Evolutionary conservation across 2,113 vertebrate species (phyloP).

Genomic region (Ondatra zibethicus): DNA sequence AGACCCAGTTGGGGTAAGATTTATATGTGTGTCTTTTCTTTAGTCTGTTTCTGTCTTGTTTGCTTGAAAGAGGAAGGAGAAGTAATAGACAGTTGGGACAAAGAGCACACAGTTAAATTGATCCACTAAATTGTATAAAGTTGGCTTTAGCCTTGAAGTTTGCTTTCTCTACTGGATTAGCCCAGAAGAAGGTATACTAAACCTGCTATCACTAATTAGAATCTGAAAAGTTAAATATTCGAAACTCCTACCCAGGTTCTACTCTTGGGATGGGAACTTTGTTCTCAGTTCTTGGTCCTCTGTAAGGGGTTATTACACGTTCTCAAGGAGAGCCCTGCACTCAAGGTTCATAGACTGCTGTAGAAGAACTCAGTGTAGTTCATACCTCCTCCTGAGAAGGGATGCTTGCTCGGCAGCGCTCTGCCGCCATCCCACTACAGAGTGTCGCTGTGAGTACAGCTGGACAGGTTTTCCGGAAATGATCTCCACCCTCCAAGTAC

Average conservation of each 20-base stretch:
- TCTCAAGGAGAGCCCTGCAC: neutral
- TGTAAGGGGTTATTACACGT: accelerated
- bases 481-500: neutral
- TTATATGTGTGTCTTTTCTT: neutral
- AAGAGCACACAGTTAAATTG: neutral
- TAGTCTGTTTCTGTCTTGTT: neutral
- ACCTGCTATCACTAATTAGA: neutral
- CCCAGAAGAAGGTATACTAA: neutral
- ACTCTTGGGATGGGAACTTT: neutral
- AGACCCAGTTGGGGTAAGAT: slow-evolving; percentile 81
- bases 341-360: neutral
- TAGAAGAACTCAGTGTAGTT: neutral
- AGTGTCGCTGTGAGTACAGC: neutral
- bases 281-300: neutral
- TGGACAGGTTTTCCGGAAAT: neutral
- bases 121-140: neutral
- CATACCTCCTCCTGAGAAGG: neutral
- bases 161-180: neutral
- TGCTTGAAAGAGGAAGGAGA: neutral
- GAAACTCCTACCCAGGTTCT: neutral
- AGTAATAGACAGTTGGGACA: neutral
- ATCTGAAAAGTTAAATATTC: slow-evolving; percentile 30
- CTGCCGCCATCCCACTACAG: neutral
- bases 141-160: slow-evolving; percentile 17
- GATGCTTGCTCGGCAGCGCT: neutral